Percentiles rank a stretch among this genome's conserved stretches.
These are phyloP conservation scores for Drosophila phalerata DNA, from an alignment of 2,888 invertebrate species.

Conservation along the genomic window DNA sequence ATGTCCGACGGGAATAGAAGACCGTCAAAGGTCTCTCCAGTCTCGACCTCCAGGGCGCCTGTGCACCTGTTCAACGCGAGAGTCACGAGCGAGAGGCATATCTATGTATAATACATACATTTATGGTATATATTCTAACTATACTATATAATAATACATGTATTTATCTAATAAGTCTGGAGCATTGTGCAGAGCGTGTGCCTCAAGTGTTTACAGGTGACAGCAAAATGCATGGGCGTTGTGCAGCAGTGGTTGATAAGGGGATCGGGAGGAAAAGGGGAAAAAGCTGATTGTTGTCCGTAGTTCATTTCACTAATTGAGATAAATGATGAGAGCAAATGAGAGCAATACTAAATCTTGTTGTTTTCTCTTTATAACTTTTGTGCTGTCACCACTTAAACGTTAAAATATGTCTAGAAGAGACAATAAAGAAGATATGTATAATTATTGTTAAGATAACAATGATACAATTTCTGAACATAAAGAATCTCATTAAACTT, in stretches of 20 bases:
- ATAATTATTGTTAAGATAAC: not conserved
- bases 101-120: slow-evolving; percentile 20
- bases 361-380: not conserved
- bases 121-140: not conserved
- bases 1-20: slow-evolving; percentile 15
- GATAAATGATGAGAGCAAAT: slow-evolving; percentile 49
- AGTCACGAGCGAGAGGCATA: slow-evolving; percentile 59
- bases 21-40: slow-evolving; percentile 27
- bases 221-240: slow-evolving; percentile 14
- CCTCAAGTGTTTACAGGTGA: slow-evolving; percentile 44
- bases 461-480: not conserved
- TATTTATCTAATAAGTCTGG: slow-evolving; percentile 36
- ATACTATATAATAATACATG: slow-evolving; percentile 18
- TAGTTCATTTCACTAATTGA: slow-evolving; percentile 35
- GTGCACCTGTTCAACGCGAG: slow-evolving; percentile 60
- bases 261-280: not conserved
- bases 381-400: not conserved
- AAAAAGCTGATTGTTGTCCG: not conserved
- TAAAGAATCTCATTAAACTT: slow-evolving; percentile 22
- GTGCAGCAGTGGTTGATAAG: not conserved
- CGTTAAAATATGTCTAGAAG: slow-evolving; percentile 3
- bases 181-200: slow-evolving; percentile 37
- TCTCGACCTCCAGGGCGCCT: slow-evolving; percentile 34
- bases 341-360: slow-evolving; percentile 6
- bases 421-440: not conserved